phyloP scores from a whole-genome alignment of 1,140 invertebrate genomes.

The Helicoverpa zea region DNA sequence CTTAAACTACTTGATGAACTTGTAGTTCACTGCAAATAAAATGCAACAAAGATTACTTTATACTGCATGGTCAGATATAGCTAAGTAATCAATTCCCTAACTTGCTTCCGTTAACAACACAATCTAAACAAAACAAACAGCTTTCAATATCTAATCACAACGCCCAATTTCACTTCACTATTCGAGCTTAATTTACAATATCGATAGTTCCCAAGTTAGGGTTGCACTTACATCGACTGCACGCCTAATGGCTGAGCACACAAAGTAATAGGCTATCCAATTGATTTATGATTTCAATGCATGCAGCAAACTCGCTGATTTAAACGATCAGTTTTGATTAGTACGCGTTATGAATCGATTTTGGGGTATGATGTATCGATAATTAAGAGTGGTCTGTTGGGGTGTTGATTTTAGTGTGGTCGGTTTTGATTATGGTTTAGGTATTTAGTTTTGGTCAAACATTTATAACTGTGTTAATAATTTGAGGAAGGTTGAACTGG shows the following conservation, averaged over 20 bases:
- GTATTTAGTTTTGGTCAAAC: no score
- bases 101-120: no score
- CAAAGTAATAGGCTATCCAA: constrained; percentile 69
- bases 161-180: constrained; percentile 33
- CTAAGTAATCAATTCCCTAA: no score
- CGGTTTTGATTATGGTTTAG: neutral
- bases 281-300: constrained; percentile 78
- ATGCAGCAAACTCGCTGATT: constrained; percentile 58
- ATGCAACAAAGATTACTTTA: no score
- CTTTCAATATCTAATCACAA: neutral
- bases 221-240: constrained; percentile 51
- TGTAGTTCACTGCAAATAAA: no score
- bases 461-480: no score
- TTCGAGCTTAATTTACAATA: constrained; percentile 11
- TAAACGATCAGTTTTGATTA: constrained; percentile 47
- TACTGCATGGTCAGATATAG: no score
- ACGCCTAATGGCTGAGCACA: constrained; percentile 72
- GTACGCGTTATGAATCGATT: neutral
- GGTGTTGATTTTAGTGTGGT: constrained; percentile 3
- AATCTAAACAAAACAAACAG: no score
- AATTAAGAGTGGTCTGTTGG: neutral
- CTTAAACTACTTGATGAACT: no score
- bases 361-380: constrained; percentile 6
- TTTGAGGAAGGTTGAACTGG: no score
- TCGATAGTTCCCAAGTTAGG: constrained; percentile 53